Conservation (phyloP, 1,140 invertebrate species). For the Calephelis nemesis region DNA sequence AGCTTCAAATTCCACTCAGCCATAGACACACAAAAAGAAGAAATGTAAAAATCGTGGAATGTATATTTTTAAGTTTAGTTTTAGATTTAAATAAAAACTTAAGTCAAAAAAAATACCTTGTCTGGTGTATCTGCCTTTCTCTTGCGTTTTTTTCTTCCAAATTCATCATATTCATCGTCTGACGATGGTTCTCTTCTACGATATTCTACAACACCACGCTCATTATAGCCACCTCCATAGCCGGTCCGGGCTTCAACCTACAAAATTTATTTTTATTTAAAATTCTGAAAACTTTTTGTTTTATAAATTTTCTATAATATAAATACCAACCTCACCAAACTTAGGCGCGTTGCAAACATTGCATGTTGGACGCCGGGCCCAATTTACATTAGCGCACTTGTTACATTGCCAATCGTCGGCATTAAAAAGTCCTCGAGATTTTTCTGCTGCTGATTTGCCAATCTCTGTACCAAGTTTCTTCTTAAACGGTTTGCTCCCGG, state of each 20-base stretch:
- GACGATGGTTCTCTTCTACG: slow-evolving; percentile 91
- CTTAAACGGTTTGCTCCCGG: slow-evolving; percentile 80
- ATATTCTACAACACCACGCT: slow-evolving; percentile 95
- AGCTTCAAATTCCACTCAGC: slow-evolving; percentile 68
- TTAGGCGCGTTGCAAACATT: slow-evolving; percentile 99
- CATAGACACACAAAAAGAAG: slow-evolving; percentile 32
- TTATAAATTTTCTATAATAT: not conserved
- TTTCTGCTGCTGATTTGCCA: slow-evolving; percentile 98
- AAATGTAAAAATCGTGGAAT: slow-evolving; percentile 16
- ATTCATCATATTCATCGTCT: slow-evolving; percentile 97
- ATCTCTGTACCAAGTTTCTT: slow-evolving; percentile 98
- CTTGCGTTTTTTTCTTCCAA: slow-evolving; percentile 91
- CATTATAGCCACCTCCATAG: slow-evolving; percentile 95
- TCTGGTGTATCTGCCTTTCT: slow-evolving; percentile 52
- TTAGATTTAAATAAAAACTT: slow-evolving; percentile 12
- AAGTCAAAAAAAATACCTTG: slow-evolving; percentile 43
- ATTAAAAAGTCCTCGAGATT: slow-evolving; percentile 98
- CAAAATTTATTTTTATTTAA: slow-evolving; percentile 19
- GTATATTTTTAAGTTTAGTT: slow-evolving; percentile 10
- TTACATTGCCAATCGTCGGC: slow-evolving; percentile 99
- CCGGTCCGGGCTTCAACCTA: slow-evolving; percentile 86
- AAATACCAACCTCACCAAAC: slow-evolving; percentile 88
- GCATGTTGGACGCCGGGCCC: slow-evolving; percentile 97
- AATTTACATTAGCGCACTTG: slow-evolving; percentile 99
- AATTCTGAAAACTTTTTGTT: not conserved